Percentiles rank a stretch among this genome's conserved stretches.
Conservation (phyloP, 2,888 invertebrate genomes). For the Leptinotarsa tumamoca region DNA sequence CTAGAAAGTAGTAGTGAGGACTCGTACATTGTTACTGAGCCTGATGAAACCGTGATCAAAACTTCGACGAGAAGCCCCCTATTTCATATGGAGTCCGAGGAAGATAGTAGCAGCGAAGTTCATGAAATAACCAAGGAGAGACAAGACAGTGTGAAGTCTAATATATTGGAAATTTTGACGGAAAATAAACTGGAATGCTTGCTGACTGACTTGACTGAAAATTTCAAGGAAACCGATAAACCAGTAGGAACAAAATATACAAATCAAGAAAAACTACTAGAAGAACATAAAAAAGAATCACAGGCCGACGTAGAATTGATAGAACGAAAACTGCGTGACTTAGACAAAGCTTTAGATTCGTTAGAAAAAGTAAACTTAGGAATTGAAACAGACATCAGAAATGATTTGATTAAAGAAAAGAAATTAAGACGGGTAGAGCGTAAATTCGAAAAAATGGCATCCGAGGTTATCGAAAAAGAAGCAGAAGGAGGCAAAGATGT, state of each 20-base stretch:
- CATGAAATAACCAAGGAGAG: constrained; percentile 45
- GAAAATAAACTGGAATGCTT: constrained; percentile 57
- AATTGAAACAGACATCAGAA: constrained; percentile 45
- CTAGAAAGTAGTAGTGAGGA: constrained; percentile 58
- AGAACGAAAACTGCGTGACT: constrained; percentile 63
- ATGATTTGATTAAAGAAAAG: constrained; percentile 58
- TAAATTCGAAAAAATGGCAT: constrained; percentile 69
- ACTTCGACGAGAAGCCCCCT: constrained; percentile 60
- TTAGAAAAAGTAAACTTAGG: constrained; percentile 58
- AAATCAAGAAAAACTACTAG: constrained; percentile 44
- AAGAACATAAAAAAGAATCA: constrained; percentile 51
- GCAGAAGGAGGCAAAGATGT: constrained; percentile 55
- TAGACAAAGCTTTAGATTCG: constrained; percentile 64
- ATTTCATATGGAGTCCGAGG: constrained; percentile 67
- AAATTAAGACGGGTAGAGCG: constrained; percentile 67
- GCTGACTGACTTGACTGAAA: constrained; percentile 50
- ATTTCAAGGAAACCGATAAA: constrained; percentile 27
- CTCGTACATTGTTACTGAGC: constrained; percentile 54
- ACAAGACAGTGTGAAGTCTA: constrained; percentile 58
- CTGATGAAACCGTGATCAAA: constrained; percentile 43
- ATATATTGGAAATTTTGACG: constrained; percentile 58
- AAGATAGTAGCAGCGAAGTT: constrained; percentile 56
- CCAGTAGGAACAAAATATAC: constrained; percentile 39
- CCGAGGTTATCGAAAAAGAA: constrained; percentile 65
- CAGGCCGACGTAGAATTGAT: constrained; percentile 60